Percentiles rank a stretch among this genome's conserved stretches.
Conservation (phyloP, 2,888 invertebrate species). For the Tanypteryx hageni region DNA sequence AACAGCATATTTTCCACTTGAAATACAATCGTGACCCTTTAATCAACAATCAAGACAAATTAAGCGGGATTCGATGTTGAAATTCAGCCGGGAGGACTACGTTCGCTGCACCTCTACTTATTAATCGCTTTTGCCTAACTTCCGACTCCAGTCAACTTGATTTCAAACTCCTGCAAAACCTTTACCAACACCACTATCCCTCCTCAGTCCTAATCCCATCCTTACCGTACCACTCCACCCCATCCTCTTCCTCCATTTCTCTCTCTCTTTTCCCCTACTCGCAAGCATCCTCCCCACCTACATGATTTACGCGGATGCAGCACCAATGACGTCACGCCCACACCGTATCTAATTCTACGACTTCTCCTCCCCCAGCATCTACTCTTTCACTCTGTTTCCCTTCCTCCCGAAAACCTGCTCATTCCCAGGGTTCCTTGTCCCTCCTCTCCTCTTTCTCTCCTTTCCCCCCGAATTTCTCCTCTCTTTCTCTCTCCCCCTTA, state of each 20-base stretch:
- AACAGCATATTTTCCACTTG: no score
- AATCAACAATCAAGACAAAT: not conserved
- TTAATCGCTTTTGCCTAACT: not conserved
- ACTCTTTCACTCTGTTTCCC: no score
- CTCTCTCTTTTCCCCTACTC: not conserved
- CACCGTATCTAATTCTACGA: constrained; percentile 38
- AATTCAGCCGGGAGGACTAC: not conserved
- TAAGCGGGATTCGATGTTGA: not conserved
- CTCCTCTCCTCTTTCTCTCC: not conserved
- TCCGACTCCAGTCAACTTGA: no score
- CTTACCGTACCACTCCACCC: not conserved
- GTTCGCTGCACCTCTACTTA: not conserved
- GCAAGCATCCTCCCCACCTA: not conserved
- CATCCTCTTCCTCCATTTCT: not conserved
- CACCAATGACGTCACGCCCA: constrained; percentile 48
- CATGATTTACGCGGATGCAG: constrained; percentile 42
- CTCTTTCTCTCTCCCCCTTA: not conserved
- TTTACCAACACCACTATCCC: not conserved
- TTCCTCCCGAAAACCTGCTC: not conserved
- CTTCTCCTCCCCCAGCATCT: not conserved
- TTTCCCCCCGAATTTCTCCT: not conserved
- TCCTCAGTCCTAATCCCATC: not conserved
- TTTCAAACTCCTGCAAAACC: not conserved
- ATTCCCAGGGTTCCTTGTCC: not conserved
- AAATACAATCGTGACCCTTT: not conserved